These are phyloP conservation scores for Dipus sagitta DNA, from an alignment of 2,797 vertebrate genomes.

Conservation along the genomic window DNA sequence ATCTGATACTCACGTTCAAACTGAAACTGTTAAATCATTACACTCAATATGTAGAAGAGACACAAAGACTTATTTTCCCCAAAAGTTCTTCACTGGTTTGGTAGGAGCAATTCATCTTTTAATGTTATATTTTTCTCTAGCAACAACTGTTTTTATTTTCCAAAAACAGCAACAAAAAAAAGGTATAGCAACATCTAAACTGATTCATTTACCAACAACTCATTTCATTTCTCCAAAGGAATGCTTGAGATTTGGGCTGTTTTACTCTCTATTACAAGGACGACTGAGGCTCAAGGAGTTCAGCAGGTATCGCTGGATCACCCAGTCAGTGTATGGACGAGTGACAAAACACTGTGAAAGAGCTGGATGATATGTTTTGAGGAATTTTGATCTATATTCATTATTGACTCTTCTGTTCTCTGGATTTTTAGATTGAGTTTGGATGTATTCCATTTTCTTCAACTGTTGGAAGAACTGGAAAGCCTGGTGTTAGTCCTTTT, in stretches of 20 bases:
- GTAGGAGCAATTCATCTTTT: not conserved
- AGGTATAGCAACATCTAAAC: not conserved
- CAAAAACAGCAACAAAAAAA: not conserved
- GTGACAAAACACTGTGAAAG: too few relatives aligned
- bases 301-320: not conserved
- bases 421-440: not conserved
- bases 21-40: not conserved
- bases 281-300: not conserved
- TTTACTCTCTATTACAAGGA: not conserved
- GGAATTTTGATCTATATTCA: not conserved
- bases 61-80: not conserved
- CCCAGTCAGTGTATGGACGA: rapidly evolving
- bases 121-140: not conserved
- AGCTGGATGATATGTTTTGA: too few relatives aligned
- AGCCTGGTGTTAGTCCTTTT: not conserved
- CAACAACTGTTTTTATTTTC: not conserved
- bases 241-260: not conserved
- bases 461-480: not conserved
- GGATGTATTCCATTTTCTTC: not conserved
- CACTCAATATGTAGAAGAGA: not conserved
- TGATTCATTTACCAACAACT: not conserved
- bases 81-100: not conserved
- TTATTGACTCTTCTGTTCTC: not conserved
- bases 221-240: not conserved
- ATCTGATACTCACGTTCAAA: not conserved